Percentiles rank a stretch among this genome's conserved stretches.
Conservation (phyloP, 2,113 vertebrate genomes). For the Cephalopterus ornatus region DNA sequence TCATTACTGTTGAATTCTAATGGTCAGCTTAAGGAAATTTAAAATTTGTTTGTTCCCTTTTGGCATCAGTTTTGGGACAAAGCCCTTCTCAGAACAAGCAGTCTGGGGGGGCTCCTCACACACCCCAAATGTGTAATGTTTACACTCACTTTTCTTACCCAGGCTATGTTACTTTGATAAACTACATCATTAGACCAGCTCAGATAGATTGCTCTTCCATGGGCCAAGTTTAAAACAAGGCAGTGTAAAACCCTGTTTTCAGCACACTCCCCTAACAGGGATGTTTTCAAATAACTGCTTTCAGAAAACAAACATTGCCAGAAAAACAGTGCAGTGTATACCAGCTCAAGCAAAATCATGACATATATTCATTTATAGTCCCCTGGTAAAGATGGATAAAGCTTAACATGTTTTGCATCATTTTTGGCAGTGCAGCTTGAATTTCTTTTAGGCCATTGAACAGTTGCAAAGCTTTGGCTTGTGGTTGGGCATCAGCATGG, state of each 20-base stretch:
- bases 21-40: neutral
- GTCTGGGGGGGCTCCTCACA: neutral
- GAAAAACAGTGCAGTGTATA: neutral
- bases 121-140: neutral
- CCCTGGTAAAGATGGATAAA: neutral
- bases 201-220: neutral
- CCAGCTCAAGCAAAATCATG: neutral
- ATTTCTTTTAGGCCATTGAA: slow-evolving; percentile 33
- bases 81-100: neutral
- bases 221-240: neutral
- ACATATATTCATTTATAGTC: neutral
- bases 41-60: neutral
- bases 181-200: neutral
- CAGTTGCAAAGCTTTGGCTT: slow-evolving; percentile 40
- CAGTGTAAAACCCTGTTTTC: neutral
- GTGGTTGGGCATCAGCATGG: neutral
- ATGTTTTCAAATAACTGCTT: neutral
- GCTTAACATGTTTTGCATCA: neutral
- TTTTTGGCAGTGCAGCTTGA: neutral
- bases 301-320: neutral
- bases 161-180: neutral
- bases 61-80: neutral
- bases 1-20: neutral
- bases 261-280: neutral
- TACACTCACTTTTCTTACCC: neutral